Evolutionary conservation across 2,888 invertebrate species (phyloP), one percentile per base, ranked within the genome.

Genomic region (Pinctada fucata): DNA sequence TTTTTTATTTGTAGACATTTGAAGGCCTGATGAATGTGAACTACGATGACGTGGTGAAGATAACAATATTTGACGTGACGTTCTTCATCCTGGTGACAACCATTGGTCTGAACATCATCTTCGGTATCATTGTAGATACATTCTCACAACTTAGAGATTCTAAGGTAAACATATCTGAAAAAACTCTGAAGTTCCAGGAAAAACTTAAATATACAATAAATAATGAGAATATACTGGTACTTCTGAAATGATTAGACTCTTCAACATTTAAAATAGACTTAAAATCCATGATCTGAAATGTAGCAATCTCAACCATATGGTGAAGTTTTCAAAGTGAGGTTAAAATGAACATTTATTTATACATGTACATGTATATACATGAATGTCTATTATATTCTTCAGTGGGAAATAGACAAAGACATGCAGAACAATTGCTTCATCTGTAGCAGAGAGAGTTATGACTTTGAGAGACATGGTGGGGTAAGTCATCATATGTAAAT

Each of bases 91-190:
- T 92, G 78, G 90, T 92, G 81, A 91, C 91, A 47, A 92, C 91
- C 78, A 91, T 92, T 75, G 91, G 92, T 52, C 86, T 92, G 77
- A 92, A 92, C 89, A 92, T 92, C 83, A 88, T 92, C 88, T 92
- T 92, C 82, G 92, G 92, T 88, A 92, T 92, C 89, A 92, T 92
- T 72, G 92, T 92, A 49, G 92, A 92, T 86, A 92, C 92, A 3
- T 92, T 92, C 89, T 91, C 91, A 71, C 92, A 92, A 82, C 88
- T 92, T 75, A 86, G 92, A 85, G 91, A 92, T 80, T 88, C 88
- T 73, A 92, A 92, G 89, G 91, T 91, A 82, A 82, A 73, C 13
- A 10, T 6, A 13, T n/a, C 31, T 31, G 31, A 31, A 31, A 31
- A 31, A 31, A 31, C 31, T 31, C 31, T 31, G 31, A 31, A 31